These are phyloP conservation scores for Aricia artaxerxes DNA, from an alignment of 2,888 invertebrate species.

Conservation along the genomic window DNA sequence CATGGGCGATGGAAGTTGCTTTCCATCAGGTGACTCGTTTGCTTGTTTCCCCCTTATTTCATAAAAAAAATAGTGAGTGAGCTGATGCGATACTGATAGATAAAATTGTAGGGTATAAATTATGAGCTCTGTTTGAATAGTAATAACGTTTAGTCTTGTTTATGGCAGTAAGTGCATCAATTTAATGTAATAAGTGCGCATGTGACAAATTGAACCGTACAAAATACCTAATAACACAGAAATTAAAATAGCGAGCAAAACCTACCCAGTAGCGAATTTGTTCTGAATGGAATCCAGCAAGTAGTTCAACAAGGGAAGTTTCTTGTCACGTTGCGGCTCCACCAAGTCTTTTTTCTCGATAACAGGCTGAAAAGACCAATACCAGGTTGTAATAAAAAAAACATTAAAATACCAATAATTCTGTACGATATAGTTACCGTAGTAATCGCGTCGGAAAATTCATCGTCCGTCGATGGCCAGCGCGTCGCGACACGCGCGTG, in stretches of 20 bases:
- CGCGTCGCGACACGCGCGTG: slow-evolving; percentile 50
- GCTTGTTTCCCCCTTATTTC: too few species aligned
- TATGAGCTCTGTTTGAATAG: too few species aligned
- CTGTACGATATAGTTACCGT: slow-evolving; percentile 57
- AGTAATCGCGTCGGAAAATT: slow-evolving; percentile 79
- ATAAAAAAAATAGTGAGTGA: neutral
- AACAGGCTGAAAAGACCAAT: slow-evolving; percentile 55
- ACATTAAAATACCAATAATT: neutral
- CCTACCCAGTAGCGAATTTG: slow-evolving; percentile 58
- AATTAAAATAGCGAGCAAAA: neutral
- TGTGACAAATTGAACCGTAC: too few species aligned
- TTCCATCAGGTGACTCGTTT: too few species aligned
- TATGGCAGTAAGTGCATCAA: too few species aligned
- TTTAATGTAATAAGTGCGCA: too few species aligned
- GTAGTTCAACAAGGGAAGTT: slow-evolving; percentile 61
- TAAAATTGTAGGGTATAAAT: too few species aligned
- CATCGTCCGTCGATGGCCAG: slow-evolving; percentile 74
- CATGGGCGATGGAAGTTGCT: too few species aligned
- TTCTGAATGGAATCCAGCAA: slow-evolving; percentile 63
- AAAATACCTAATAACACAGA: neutral
- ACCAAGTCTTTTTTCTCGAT: slow-evolving; percentile 75
- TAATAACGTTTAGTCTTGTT: too few species aligned
- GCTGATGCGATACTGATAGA: too few species aligned
- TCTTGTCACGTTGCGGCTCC: slow-evolving; percentile 55
- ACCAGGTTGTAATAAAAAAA: slow-evolving; percentile 40